phyloP scores from a whole-genome alignment of 2,797 vertebrate genomes.

The Crenichthys baileyi region DNA sequence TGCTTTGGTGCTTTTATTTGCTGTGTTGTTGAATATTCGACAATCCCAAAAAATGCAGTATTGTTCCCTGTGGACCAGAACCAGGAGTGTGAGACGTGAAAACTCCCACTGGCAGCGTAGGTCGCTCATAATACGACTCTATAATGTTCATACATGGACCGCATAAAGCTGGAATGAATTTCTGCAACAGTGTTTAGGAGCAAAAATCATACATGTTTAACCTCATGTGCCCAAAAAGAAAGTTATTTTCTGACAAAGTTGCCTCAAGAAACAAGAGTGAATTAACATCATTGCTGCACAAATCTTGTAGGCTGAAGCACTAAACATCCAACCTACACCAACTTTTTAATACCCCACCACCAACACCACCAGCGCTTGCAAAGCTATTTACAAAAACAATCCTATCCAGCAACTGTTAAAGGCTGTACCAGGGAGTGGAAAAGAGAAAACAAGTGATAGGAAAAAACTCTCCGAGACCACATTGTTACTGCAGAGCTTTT shows the following conservation, averaged over 20 bases:
- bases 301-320: conserved; percentile 45
- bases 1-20: conserved; percentile 54
- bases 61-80: conserved; percentile 26
- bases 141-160: conserved; percentile 50
- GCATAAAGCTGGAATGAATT: conserved; percentile 46
- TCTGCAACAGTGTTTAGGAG: conserved; percentile 35
- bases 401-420: conserved; percentile 63
- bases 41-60: conserved; percentile 38
- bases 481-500: conserved; percentile 64
- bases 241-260: conserved; percentile 25
- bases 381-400: conserved; percentile 69
- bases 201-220: conserved; percentile 12
- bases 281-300: conserved; percentile 59
- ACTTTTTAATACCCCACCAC: conserved; percentile 42
- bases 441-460: conserved; percentile 53
- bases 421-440: conserved; percentile 48
- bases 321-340: conserved; percentile 53
- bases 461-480: conserved; percentile 58
- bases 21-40: conserved; percentile 47
- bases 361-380: conserved; percentile 47
- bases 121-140: conserved; percentile 34
- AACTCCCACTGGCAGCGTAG: conserved; percentile 19
- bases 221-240: conserved; percentile 2
- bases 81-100: conserved; percentile 35
- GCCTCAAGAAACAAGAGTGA: conserved; percentile 31